Evolutionary conservation across 2,797 vertebrate species (phyloP).

Genomic region (Chromis chromis): DNA sequence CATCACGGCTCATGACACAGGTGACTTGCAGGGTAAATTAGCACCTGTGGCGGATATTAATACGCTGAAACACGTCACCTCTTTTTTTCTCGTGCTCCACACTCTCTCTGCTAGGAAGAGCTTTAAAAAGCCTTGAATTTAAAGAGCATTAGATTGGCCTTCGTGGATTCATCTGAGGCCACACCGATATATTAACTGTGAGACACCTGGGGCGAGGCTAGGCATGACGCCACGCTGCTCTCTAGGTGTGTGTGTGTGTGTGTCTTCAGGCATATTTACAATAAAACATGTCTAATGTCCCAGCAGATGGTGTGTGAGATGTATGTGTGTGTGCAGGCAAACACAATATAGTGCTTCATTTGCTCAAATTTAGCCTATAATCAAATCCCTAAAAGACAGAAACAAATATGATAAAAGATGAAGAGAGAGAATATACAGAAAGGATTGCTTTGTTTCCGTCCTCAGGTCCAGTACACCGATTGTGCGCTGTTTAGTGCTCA

Average conservation of each 20-base stretch:
- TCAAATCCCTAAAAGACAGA: slow-evolving; percentile 12
- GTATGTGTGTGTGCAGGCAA: slow-evolving; percentile 1
- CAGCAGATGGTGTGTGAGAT: slow-evolving; percentile 33
- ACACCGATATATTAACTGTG: slow-evolving; percentile 60
- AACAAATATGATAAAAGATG: slow-evolving; percentile 8
- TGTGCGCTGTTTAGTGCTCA: slow-evolving; percentile 42
- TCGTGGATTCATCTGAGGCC: slow-evolving; percentile 59
- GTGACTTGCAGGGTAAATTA: slow-evolving; percentile 67
- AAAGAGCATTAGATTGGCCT: slow-evolving; percentile 60
- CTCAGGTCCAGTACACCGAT: slow-evolving; percentile 22
- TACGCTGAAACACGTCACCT: slow-evolving; percentile 58
- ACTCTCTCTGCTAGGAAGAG: slow-evolving; percentile 26
- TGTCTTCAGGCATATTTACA: slow-evolving; percentile 59
- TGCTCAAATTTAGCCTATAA: slow-evolving; percentile 24
- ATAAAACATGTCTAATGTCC: slow-evolving; percentile 38
- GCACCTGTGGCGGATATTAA: slow-evolving; percentile 60
- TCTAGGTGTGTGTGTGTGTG: slow-evolving; percentile 19
- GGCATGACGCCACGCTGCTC: slow-evolving; percentile 52
- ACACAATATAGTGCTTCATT: slow-evolving; percentile 8
- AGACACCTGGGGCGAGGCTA: slow-evolving; percentile 63
- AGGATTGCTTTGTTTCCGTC: slow-evolving; percentile 18
- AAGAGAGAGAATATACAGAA: not conserved
- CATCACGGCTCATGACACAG: slow-evolving; percentile 43
- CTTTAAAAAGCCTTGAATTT: slow-evolving; percentile 65
- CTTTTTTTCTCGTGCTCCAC: slow-evolving; percentile 1